Conservation (phyloP, 2,888 invertebrate species). For the Melanophora roralis region DNA sequence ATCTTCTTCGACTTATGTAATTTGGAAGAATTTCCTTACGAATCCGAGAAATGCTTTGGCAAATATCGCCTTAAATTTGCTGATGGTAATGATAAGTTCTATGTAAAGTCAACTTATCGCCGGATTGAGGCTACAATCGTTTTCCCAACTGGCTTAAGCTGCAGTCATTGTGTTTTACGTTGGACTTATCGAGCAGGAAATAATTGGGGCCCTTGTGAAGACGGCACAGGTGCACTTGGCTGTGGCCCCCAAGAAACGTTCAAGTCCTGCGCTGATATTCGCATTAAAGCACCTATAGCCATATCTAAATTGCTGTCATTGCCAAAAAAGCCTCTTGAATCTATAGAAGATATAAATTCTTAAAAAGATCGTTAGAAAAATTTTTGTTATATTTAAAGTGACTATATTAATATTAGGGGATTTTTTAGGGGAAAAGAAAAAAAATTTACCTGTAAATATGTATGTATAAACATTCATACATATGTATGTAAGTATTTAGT, state of each 20-base stretch:
- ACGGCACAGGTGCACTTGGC: constrained; percentile 75
- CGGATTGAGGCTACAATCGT: constrained; percentile 67
- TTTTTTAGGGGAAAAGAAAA: no score
- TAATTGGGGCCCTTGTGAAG: constrained; percentile 78
- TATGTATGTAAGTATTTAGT: no score
- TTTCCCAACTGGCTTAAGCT: constrained; percentile 78
- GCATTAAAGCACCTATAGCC: no score
- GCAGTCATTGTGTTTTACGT: constrained; percentile 79
- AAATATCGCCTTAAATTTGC: constrained; percentile 73
- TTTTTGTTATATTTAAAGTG: no score
- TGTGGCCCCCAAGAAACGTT: constrained; percentile 79
- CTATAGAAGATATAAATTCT: no score
- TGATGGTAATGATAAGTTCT: constrained; percentile 68
- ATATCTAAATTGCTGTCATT: no score
- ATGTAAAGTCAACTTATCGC: constrained; percentile 66
- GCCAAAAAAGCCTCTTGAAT: no score
- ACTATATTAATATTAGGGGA: no score
- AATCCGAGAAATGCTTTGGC: constrained; percentile 79
- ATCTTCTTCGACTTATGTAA: constrained; percentile 79
- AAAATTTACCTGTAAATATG: no score
- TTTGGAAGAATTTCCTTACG: constrained; percentile 74
- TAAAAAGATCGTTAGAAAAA: no score
- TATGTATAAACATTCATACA: no score
- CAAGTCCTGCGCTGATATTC: constrained; percentile 79
- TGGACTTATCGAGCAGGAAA: constrained; percentile 80